Conservation (phyloP, 2,797 vertebrate species). For the Pitangus sulphuratus region DNA sequence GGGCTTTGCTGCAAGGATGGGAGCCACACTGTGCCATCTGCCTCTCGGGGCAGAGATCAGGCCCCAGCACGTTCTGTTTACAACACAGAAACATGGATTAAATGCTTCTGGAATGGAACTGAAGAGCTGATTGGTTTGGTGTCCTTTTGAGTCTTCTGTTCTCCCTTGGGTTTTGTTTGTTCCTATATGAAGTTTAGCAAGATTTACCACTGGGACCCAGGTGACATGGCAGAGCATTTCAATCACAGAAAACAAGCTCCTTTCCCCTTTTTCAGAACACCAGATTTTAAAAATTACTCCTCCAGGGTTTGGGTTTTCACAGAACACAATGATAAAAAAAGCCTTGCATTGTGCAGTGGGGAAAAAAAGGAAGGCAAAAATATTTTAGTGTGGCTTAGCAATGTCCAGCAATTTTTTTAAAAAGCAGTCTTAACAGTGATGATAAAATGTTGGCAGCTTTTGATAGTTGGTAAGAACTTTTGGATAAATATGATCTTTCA, state of each 20-base stretch:
- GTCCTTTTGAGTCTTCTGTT: neutral
- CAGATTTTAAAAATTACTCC: neutral
- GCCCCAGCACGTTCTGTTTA: neutral
- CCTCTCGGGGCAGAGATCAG: accelerated
- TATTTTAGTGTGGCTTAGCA: neutral
- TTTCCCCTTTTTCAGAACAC: neutral
- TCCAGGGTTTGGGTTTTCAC: neutral
- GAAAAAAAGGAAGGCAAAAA: neutral
- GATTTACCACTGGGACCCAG: neutral
- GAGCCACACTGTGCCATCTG: neutral
- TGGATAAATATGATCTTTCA: neutral
- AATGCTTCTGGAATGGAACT: neutral
- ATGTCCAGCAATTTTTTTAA: neutral
- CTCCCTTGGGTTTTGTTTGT: neutral
- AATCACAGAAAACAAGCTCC: neutral
- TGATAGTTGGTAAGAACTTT: neutral
- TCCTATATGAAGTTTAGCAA: neutral
- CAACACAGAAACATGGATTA: neutral
- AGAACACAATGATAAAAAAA: neutral
- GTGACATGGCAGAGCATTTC: neutral
- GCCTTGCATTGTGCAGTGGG: accelerated
- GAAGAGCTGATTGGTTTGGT: neutral
- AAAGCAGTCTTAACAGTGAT: accelerated
- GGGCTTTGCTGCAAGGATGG: neutral
- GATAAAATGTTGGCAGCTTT: neutral